These are phyloP conservation scores for Cryptophagus acutangulus DNA, from an alignment of 2,888 invertebrate genomes.

Conservation along the genomic window DNA sequence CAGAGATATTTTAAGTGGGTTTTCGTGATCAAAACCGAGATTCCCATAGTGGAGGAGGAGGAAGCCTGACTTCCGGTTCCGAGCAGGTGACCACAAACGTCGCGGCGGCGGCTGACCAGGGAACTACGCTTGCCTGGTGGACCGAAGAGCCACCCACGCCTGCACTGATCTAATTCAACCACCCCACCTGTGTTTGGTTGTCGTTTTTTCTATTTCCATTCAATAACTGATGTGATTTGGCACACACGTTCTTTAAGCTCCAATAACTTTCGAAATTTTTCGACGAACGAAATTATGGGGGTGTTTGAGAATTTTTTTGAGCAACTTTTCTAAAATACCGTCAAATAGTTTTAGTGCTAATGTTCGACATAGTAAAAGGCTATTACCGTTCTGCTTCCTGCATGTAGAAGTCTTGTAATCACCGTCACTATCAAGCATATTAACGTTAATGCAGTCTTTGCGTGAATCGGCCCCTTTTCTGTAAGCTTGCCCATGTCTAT, in stretches of 20 bases:
- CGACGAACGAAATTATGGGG: no score
- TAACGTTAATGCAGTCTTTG: slow-evolving; percentile 17
- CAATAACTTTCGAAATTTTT: no score
- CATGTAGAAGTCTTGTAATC: slow-evolving; percentile 7
- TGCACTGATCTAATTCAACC: slow-evolving; percentile 23
- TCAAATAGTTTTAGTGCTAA: no score
- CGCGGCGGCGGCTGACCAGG: slow-evolving; percentile 37
- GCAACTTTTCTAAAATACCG: no score
- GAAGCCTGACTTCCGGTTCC: slow-evolving; percentile 48
- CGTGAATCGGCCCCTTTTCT: slow-evolving; percentile 10
- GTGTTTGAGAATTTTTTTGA: no score
- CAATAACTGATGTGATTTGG: background rate
- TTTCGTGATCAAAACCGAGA: slow-evolving; percentile 25
- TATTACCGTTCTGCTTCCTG: slow-evolving; percentile 3
- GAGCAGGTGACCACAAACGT: slow-evolving; percentile 46
- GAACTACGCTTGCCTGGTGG: slow-evolving; percentile 48
- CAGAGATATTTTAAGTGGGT: slow-evolving; percentile 11
- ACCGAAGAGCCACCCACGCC: slow-evolving; percentile 44
- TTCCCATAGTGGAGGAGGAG: slow-evolving; percentile 42
- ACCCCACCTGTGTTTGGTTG: slow-evolving; percentile 1
- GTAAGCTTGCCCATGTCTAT: slow-evolving; percentile 8
- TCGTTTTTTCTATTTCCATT: background rate
- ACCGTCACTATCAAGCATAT: slow-evolving; percentile 11
- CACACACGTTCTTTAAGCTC: no score
- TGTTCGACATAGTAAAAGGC: no score